phyloP scores from a whole-genome alignment of 2,797 vertebrate species.

The Chrosomus eos region DNA sequence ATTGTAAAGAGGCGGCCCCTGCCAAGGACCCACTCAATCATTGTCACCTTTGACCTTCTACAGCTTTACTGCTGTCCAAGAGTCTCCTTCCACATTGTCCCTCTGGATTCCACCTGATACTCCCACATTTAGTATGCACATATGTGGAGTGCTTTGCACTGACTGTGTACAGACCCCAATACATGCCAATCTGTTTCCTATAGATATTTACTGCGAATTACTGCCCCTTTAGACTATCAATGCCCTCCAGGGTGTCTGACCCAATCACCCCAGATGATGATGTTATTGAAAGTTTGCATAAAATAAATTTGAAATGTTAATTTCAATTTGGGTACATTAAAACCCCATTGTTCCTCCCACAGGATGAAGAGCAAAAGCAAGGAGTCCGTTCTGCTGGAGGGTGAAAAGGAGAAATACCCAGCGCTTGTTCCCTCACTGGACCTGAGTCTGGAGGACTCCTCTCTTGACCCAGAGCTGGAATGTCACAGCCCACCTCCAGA shows the following conservation, averaged over 20 bases:
- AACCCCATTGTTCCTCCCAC: constrained; percentile 53
- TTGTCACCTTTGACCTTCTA: constrained; percentile 75
- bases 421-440: constrained; percentile 77
- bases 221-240: constrained; percentile 20
- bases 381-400: constrained; percentile 84
- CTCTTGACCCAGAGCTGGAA: constrained; percentile 85
- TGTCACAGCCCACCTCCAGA: constrained; percentile 94
- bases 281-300: constrained; percentile 43
- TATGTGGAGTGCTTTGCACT: constrained; percentile 41
- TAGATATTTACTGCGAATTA: constrained; percentile 18
- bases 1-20: constrained; percentile 64
- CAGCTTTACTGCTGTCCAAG: constrained; percentile 63
- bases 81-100: constrained; percentile 35
- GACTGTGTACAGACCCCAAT: constrained; percentile 27
- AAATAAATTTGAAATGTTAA: background rate
- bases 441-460: constrained; percentile 85
- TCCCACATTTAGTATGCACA: constrained; percentile 44
- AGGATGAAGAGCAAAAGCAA: constrained; percentile 91
- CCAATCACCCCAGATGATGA: constrained; percentile 62
- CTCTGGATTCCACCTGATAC: constrained; percentile 64
- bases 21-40: constrained; percentile 70
- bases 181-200: constrained; percentile 36
- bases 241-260: constrained; percentile 68
- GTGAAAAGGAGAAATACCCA: constrained; percentile 80
- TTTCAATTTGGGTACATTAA: background rate